Conservation (phyloP, 2,888 invertebrate genomes). For the Drosophila mayaguana region DNA sequence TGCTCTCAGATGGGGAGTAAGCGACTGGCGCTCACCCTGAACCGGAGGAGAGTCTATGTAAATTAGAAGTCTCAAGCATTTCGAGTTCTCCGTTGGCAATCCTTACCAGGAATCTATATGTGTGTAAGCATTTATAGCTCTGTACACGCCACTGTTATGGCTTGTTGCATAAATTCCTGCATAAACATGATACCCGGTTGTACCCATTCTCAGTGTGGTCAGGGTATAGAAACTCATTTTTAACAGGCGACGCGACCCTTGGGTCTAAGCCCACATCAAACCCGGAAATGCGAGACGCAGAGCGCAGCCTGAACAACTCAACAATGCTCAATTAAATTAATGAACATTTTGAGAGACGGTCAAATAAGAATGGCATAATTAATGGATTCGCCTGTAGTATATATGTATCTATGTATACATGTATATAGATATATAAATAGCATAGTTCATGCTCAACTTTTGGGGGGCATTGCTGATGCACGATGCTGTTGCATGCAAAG, state of each 20-base stretch:
- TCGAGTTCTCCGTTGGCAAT: neutral
- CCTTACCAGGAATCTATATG: neutral
- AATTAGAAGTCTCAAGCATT: neutral
- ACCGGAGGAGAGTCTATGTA: neutral
- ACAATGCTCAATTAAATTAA: conserved; percentile 67
- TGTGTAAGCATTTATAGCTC: neutral
- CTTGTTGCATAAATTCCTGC: neutral
- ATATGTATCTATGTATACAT: neutral
- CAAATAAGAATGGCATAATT: conserved; percentile 53
- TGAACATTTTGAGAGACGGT: conserved; percentile 47
- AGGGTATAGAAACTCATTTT: conserved; percentile 64
- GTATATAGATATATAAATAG: neutral
- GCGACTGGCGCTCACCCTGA: neutral
- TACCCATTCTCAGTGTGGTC: neutral
- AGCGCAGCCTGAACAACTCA: conserved; percentile 20
- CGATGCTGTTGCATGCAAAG: conserved; percentile 9
- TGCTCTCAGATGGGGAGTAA: neutral
- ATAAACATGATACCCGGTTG: neutral
- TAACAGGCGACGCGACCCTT: conserved; percentile 59
- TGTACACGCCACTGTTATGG: no score
- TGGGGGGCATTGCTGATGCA: neutral
- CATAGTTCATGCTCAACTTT: conserved; percentile 1
- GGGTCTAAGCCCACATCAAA: conserved; percentile 71
- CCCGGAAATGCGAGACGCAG: conserved; percentile 32
- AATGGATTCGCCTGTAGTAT: conserved; percentile 39